Base-by-base conservation (phyloP, 2,888 invertebrate genomes). In the Tholera decimalis region DNA sequence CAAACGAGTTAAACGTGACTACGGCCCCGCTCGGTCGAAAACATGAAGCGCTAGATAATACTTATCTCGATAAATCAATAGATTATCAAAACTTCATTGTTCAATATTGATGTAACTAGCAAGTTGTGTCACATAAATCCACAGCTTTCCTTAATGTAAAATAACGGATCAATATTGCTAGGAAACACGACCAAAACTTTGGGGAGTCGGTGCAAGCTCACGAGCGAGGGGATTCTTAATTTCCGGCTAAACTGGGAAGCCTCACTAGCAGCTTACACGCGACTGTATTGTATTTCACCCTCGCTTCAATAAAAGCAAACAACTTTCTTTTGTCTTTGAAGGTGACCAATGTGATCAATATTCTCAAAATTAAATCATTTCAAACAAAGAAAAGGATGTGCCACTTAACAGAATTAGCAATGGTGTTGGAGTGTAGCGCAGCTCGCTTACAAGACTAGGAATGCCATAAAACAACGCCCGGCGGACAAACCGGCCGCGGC, bases 151-250 rank as follows among this genome's bases (percentile, higher is more conserved):
- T 24, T 54, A 58, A 47, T 13, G 44, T n/a, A 13, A 41, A 57
- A 53, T 67, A 79, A 79, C 67, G 66, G 87, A 94, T 94, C 94
- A 85, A 93, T 94, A 88, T 91, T 93, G 93, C 94, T 92, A 91
- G 92, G 94, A 84, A 85, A 94, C 94, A 82, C 85, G 84, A 87
- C 83, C 78, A 83, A 86, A 90, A 91, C 90, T 88, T 88, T 86
- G 81, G 88, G 89, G 89, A 84, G 79, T 73, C 83, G 75, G 76
- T 80, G 74, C 79, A 80, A 80, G 84, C 76, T 83, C 83, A 56
- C 51, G 26, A 20, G 35, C 39, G 86, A 88, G 89, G 91, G 93
- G 92, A 88, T 90, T 90, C 89, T 86, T 91, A 88, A 92, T 92
- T 90, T 94, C 94, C 94, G 91, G 90, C 85, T 89, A 83, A 84